Percentiles rank a stretch among this genome's conserved stretches.
Conservation (phyloP, 2,888 invertebrate genomes). For the Melinopterus prodromus region DNA sequence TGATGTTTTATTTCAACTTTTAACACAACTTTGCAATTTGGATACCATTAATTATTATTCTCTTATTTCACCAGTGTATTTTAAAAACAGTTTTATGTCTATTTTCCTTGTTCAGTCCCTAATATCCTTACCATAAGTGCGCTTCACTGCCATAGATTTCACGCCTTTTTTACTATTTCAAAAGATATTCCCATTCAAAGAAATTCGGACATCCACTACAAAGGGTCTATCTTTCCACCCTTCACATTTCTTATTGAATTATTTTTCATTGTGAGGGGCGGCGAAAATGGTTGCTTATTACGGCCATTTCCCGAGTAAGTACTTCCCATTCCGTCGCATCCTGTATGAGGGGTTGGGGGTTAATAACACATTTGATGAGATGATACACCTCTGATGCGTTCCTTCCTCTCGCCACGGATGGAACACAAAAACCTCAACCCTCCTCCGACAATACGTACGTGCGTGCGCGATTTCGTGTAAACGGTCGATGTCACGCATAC, state of each 20-base stretch:
- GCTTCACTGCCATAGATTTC: too few relatives aligned
- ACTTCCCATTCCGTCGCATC: background rate
- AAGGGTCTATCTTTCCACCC: background rate
- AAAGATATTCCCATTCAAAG: too few relatives aligned
- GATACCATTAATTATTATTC: too few relatives aligned
- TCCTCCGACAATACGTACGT: background rate
- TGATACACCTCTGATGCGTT: background rate
- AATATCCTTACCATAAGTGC: too few relatives aligned
- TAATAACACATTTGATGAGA: background rate
- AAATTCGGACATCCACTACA: background rate
- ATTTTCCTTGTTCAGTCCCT: too few relatives aligned
- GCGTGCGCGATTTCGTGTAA: background rate
- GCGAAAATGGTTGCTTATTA: background rate
- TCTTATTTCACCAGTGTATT: too few relatives aligned
- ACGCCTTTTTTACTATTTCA: too few relatives aligned
- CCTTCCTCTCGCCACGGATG: background rate
- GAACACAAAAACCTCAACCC: background rate
- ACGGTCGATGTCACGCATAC: background rate
- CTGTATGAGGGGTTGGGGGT: background rate
- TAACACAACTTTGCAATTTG: too few relatives aligned
- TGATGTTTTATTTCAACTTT: too few relatives aligned
- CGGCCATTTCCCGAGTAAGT: background rate
- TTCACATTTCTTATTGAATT: slow-evolving; percentile 4
- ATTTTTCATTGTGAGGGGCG: background rate
- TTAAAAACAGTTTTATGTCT: too few relatives aligned